Percentiles rank a stretch among this genome's conserved stretches.
phyloP scores from a whole-genome alignment of 2,888 invertebrate species.

The Cancer borealis region DNA sequence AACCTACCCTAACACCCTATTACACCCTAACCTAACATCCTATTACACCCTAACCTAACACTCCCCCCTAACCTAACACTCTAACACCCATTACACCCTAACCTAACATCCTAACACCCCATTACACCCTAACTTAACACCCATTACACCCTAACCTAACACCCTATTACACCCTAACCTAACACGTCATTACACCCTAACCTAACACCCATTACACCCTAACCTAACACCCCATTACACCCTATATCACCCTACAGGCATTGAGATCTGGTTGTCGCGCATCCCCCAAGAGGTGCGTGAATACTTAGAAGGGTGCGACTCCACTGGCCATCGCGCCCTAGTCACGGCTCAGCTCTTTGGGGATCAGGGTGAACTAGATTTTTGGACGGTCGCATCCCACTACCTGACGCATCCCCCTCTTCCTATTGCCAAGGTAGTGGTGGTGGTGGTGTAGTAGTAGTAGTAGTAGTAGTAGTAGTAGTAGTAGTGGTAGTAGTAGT shows the following conservation, averaged over 20 bases:
- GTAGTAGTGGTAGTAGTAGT: too few species aligned
- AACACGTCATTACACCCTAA: too few species aligned
- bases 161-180: too few species aligned
- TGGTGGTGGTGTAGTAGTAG: neutral
- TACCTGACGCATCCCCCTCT: slow-evolving; percentile 77
- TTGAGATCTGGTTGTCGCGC: slow-evolving; percentile 65
- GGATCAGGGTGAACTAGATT: slow-evolving; percentile 81
- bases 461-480: slow-evolving; percentile 44
- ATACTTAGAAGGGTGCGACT: slow-evolving; percentile 65
- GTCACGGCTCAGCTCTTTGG: slow-evolving; percentile 81
- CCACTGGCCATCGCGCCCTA: slow-evolving; percentile 81
- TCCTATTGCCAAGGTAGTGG: slow-evolving; percentile 71
- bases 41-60: too few species aligned
- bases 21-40: too few species aligned
- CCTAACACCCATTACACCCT: too few species aligned
- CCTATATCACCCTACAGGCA: slow-evolving; percentile 25
- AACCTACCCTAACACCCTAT: neutral
- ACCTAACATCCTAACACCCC: too few species aligned
- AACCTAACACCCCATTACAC: too few species aligned
- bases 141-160: too few species aligned
- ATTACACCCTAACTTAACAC: too few species aligned
- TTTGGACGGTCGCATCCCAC: slow-evolving; percentile 82
- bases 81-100: too few species aligned
- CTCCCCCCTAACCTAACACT: too few species aligned
- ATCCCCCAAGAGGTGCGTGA: slow-evolving; percentile 63